Conservation (phyloP, 2,113 vertebrate genomes). For the Procavia capensis region DNA sequence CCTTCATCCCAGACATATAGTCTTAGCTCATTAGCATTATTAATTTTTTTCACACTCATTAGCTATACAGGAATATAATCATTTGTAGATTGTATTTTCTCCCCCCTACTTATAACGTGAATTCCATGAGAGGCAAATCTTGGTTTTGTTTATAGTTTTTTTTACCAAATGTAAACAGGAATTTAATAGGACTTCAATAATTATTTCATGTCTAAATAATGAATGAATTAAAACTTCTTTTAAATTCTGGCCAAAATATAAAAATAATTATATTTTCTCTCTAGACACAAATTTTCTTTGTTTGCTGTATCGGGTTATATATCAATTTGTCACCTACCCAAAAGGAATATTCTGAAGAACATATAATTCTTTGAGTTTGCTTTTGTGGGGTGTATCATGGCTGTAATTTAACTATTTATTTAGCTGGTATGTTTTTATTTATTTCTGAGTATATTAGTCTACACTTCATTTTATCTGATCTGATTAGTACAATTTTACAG, state of each 20-base stretch:
- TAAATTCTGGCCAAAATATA: neutral
- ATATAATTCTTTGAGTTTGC: neutral
- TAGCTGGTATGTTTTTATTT: slow-evolving; percentile 32
- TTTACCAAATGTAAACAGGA: neutral
- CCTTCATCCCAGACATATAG: neutral
- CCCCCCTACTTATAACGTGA: neutral
- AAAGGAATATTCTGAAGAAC: neutral
- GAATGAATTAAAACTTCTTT: neutral
- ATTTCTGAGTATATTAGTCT: neutral
- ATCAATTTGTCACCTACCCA: neutral
- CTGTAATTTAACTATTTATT: neutral
- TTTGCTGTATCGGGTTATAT: neutral
- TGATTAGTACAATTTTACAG: neutral
- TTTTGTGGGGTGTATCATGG: neutral
- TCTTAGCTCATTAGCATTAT: neutral
- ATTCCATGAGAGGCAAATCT: neutral
- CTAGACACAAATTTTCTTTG: neutral
- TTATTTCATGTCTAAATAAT: neutral
- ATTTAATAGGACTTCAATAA: neutral
- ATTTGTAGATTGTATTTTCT: neutral
- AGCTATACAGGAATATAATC: neutral
- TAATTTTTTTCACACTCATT: neutral
- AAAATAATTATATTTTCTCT: neutral
- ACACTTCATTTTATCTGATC: neutral
- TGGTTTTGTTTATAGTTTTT: neutral